Conservation (phyloP, 2,888 invertebrate genomes). For the Cataglyphis cursor region DNA sequence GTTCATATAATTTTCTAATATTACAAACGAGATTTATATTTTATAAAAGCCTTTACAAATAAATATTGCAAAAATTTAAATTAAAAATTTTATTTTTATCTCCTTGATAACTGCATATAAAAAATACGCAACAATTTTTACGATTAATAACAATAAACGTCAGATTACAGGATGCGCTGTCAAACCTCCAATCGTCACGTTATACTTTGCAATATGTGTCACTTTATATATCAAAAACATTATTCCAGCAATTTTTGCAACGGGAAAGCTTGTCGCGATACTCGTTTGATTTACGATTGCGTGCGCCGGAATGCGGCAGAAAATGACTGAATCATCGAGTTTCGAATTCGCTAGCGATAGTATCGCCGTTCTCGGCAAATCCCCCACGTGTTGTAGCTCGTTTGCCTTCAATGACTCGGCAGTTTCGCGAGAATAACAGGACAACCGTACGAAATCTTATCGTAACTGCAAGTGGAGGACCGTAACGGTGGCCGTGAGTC, state of each 20-base stretch:
- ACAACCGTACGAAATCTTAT: constrained; percentile 55
- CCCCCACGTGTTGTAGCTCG: constrained; percentile 49
- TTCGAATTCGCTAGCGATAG: constrained; percentile 53
- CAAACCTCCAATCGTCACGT: constrained; percentile 41
- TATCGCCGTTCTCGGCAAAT: constrained; percentile 51
- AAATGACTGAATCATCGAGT: constrained; percentile 58
- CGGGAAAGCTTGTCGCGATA: constrained; percentile 55
- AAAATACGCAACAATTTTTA: constrained; percentile 20
- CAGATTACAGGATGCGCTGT: constrained; percentile 36
- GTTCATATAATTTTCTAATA: background rate
- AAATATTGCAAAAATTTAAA: background rate
- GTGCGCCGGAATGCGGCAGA: constrained; percentile 44
- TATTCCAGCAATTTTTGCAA: constrained; percentile 52
- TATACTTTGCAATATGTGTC: constrained; percentile 44
- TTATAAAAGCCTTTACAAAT: background rate
- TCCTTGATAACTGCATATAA: background rate
- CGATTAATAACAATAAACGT: constrained; percentile 52
- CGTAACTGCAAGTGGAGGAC: constrained; percentile 47
- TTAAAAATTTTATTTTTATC: constrained; percentile 16
- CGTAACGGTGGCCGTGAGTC: constrained; percentile 58
- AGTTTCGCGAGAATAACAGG: constrained; percentile 52
- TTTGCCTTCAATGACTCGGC: constrained; percentile 56
- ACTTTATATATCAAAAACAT: constrained; percentile 47
- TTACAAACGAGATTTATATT: background rate
- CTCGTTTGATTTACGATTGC: constrained; percentile 51